Percentiles rank a stretch among this genome's conserved stretches.
Conservation (phyloP, 2,797 vertebrate genomes). For the Danio kyathit region DNA sequence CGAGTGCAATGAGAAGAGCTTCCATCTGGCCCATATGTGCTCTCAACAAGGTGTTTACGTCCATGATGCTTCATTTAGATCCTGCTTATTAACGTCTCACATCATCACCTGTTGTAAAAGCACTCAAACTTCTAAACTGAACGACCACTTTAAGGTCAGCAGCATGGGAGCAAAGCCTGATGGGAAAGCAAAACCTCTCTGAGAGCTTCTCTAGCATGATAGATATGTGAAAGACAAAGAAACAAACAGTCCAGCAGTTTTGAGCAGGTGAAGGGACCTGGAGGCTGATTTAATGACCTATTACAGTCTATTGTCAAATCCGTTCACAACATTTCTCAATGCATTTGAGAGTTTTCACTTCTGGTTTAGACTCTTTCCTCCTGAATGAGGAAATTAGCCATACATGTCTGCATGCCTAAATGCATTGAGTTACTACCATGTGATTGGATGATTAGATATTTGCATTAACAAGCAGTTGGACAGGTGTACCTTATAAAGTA, state of each 20-base stretch:
- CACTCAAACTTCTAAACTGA: constrained; percentile 1
- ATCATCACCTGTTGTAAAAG: constrained; percentile 10
- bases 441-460: too few species aligned
- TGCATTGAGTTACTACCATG: too few species aligned
- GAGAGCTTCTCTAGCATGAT: background rate
- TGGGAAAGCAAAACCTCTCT: background rate
- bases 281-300: constrained; percentile 23
- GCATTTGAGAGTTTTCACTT: background rate
- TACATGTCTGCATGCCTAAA: background rate
- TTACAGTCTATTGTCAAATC: background rate
- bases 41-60: constrained; percentile 44
- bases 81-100: constrained; percentile 38
- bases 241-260: constrained; percentile 10
- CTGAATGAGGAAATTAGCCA: background rate
- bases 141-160: background rate
- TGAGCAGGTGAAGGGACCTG: constrained; percentile 23
- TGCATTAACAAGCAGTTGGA: too few species aligned
- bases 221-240: background rate
- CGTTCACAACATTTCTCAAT: background rate
- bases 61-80: constrained; percentile 55
- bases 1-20: constrained; percentile 34
- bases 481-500: too few species aligned
- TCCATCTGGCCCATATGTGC: constrained; percentile 57
- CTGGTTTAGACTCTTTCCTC: background rate
- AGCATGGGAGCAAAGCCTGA: background rate